Evolutionary conservation across 37 sponge, comb jelly and placozoan genomes (phyloP).

Genomic region (Ephydatia muelleri): DNA sequence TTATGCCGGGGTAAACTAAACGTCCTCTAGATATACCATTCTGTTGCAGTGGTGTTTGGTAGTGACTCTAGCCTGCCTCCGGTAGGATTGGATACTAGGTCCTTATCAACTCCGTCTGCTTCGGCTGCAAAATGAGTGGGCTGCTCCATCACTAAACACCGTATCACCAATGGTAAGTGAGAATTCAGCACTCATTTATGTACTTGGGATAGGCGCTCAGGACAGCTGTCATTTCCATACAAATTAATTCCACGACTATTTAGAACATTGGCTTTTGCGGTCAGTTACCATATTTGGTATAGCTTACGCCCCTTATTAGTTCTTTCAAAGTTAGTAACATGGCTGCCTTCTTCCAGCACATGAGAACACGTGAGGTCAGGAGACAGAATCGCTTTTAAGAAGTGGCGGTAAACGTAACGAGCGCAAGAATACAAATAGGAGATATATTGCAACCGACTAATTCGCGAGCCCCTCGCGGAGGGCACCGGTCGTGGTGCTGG

Average conservation of each 20-base stretch:
- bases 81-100: neutral
- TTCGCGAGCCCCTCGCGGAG: slow-evolving; percentile 4
- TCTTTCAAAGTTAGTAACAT: slow-evolving; percentile 23
- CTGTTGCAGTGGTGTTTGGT: neutral
- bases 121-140: neutral
- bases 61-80: neutral
- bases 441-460: neutral
- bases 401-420: slow-evolving; percentile 67
- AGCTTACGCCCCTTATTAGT: neutral
- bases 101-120: neutral
- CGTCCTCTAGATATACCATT: neutral
- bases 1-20: neutral
- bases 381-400: slow-evolving; percentile 68
- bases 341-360: slow-evolving; percentile 80
- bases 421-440: neutral
- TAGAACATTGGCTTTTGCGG: neutral
- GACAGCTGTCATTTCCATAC: neutral
- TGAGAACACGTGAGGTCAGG: slow-evolving; percentile 91
- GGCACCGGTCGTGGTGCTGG: slow-evolving; percentile 17
- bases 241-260: neutral
- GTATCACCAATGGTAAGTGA: neutral
- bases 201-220: neutral
- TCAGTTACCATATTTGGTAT: neutral
- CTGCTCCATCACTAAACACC: neutral
- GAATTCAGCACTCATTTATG: neutral